Evolutionary conservation across 2,888 invertebrate species (phyloP), one percentile per base, ranked within the genome.

Genomic region (Eupelmus urozonus): DNA sequence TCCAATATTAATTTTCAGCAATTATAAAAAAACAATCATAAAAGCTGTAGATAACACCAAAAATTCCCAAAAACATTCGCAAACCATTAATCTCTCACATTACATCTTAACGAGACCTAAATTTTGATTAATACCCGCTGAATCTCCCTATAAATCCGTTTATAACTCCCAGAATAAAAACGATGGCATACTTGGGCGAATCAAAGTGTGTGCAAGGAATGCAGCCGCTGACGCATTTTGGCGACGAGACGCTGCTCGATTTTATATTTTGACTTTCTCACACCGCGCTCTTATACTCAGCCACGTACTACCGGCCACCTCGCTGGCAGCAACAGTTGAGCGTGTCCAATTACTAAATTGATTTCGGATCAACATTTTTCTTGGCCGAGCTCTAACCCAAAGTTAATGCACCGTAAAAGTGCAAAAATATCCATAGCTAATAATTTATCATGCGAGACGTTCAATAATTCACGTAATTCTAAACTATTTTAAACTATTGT

Each of bases 221-320:
- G 34, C 0, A 34, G 62, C 16, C 0, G 23, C 20, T 62, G 62
- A 62, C 62, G 62, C 42, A 42, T 62, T 62, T 62, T 62, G 62
- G 62, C 62, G 42, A 5, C 40, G 23, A 62, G 23, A 42, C 34
- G 27, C 11, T 9, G 7, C 34, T 16, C 16, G 20, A 20, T n/a
- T 49, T 5, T 59, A 23, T 40, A 18, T 25, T 62, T 23, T 16
- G 25, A 25, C 18, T 62, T 62, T 42, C 18, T 62, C 49, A 25
- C 16, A 5, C 27, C 29, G 60, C 25, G 62, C 62, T 23, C 20
- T 11, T 20, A n/a, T n/a, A 34, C 62, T 2, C 49, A n/a, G 23
- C 65, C 18, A 20, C 18, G 5, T 34, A 51, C 65, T 45, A 51
- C 51, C 29, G 51, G 29, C 13, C n/a, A 49, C n/a, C n/a, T n/a